Percentiles rank a stretch among this genome's conserved stretches.
phyloP scores from a whole-genome alignment of 2,888 invertebrate species.

The Rhagium mordax region DNA sequence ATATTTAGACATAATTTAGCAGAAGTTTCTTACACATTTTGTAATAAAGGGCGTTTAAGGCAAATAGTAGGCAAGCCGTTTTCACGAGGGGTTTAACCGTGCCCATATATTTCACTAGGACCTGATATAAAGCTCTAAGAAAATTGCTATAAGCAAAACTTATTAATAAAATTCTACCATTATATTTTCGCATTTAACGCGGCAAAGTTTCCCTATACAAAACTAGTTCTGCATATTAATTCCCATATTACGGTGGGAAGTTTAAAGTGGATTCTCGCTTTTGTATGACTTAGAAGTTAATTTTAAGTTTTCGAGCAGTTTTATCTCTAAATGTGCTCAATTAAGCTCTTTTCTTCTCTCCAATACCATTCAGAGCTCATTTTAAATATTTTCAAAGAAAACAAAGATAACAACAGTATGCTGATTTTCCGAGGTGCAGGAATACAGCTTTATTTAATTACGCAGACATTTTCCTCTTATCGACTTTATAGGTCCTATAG shows the following conservation, averaged over 20 bases:
- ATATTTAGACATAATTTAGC: too few relatives aligned
- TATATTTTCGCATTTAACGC: constrained; percentile 43
- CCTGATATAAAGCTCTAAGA: constrained; percentile 26
- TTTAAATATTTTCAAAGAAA: background rate
- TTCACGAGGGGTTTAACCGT: constrained; percentile 3
- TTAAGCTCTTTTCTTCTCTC: constrained; percentile 7
- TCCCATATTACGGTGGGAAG: constrained; percentile 40
- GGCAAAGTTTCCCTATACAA: constrained; percentile 45
- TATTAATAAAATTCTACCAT: constrained; percentile 46
- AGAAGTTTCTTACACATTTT: background rate
- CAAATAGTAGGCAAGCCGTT: background rate
- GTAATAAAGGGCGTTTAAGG: background rate
- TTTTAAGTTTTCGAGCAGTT: constrained; percentile 30
- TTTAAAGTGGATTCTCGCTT: constrained; percentile 33
- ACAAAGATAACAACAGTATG: background rate
- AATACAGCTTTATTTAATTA: background rate
- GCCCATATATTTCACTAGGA: constrained; percentile 13
- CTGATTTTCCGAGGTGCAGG: background rate
- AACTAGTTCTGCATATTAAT: constrained; percentile 51
- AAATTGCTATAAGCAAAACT: constrained; percentile 41
- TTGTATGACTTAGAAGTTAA: constrained; percentile 28
- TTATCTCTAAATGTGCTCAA: constrained; percentile 30
- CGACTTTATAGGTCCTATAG: too few relatives aligned
- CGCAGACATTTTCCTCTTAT: background rate
- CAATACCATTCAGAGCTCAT: background rate